Conservation (phyloP, 2,797 vertebrate species). For the Percopsis omiscomaycus region DNA sequence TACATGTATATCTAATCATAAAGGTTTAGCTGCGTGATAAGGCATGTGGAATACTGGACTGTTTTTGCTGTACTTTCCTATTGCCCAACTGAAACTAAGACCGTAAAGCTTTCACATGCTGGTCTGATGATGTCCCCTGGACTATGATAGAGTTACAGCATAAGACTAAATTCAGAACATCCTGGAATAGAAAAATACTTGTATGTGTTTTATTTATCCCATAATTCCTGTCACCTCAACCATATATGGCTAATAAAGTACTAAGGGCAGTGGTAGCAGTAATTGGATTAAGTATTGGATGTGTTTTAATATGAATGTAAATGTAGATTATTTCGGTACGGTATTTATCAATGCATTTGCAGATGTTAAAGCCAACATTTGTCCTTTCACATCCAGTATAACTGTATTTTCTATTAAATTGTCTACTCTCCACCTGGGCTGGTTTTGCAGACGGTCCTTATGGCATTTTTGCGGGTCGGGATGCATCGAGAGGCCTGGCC, state of each 20-base stretch:
- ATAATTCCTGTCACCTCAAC: too few relatives aligned
- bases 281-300: too few relatives aligned
- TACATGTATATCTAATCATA: constrained; percentile 46
- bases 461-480: constrained; percentile 96
- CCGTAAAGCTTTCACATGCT: constrained; percentile 39
- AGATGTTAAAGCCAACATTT: neutral
- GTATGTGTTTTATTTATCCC: too few relatives aligned
- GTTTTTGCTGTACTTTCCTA: neutral
- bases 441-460: constrained; percentile 89
- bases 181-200: neutral
- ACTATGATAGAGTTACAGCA: neutral
- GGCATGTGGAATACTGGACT: neutral
- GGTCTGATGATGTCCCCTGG: constrained; percentile 49
- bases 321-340: too few relatives aligned
- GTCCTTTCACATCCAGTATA: neutral
- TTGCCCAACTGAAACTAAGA: constrained; percentile 20
- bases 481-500: constrained; percentile 95
- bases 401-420: neutral
- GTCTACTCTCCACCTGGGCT: neutral
- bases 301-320: too few relatives aligned
- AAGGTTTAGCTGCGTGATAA: constrained; percentile 29
- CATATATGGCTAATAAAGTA: too few relatives aligned
- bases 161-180: neutral
- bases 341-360: too few relatives aligned
- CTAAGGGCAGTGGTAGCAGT: too few relatives aligned